phyloP scores from a whole-genome alignment of 2,113 vertebrate species.

The Tiliqua scincoides region DNA sequence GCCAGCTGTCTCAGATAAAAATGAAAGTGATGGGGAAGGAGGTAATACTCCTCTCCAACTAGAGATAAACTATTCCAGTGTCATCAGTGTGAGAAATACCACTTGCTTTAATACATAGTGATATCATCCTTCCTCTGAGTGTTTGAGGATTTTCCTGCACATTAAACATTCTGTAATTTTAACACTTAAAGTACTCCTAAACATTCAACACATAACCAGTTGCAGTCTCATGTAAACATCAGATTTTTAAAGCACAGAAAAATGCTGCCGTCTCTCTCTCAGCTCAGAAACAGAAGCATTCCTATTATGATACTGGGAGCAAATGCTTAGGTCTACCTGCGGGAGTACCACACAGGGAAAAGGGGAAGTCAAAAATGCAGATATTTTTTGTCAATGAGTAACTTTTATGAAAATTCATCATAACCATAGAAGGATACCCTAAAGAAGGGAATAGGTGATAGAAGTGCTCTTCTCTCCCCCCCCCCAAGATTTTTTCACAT shows the following conservation, averaged over 20 bases:
- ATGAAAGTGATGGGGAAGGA: constrained; percentile 4
- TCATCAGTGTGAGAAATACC: neutral
- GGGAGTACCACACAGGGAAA: neutral
- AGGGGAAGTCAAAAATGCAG: neutral
- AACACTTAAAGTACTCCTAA: neutral
- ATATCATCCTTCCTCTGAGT: constrained; percentile 25
- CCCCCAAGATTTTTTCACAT: neutral
- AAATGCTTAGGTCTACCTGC: neutral
- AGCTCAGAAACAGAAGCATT: neutral
- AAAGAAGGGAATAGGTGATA: neutral
- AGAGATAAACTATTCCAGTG: neutral
- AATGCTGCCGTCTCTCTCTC: neutral
- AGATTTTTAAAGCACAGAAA: neutral
- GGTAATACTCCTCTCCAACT: neutral
- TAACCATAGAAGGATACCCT: neutral
- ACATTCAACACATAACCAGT: neutral
- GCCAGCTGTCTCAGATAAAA: neutral
- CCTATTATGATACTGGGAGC: neutral
- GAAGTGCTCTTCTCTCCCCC: neutral
- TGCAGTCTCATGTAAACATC: neutral
- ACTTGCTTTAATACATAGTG: constrained; percentile 20
- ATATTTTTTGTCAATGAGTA: neutral
- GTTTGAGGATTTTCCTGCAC: neutral
- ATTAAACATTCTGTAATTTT: neutral
- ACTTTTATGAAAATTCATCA: neutral